Conservation (phyloP, 2,113 vertebrate genomes). For the Microtus richardsoni region DNA sequence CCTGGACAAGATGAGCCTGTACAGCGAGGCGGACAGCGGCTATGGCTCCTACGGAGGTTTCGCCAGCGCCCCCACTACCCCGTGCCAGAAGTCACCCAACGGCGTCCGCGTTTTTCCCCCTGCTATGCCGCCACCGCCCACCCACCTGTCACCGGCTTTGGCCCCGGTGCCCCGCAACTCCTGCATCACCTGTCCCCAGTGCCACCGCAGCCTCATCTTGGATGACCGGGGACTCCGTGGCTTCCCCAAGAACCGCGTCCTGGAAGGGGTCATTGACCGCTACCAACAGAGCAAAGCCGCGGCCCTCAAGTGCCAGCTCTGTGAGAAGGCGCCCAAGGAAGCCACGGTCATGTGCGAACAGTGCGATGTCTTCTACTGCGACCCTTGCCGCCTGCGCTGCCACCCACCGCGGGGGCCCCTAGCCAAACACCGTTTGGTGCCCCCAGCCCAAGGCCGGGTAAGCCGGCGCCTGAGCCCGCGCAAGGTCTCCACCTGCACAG, state of each 20-base stretch:
- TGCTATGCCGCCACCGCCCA: constrained; percentile 85
- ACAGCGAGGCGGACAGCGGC: constrained; percentile 98
- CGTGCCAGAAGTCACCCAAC: constrained; percentile 97
- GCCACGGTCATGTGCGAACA: constrained; percentile 99
- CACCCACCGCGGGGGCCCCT: constrained; percentile 97
- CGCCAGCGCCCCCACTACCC: constrained; percentile 96
- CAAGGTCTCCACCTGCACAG: constrained; percentile 97
- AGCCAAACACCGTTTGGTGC: constrained; percentile 97
- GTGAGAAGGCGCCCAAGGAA: constrained; percentile 96
- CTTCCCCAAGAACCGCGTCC: constrained; percentile 96
- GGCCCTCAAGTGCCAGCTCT: constrained; percentile 97
- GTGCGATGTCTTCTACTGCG: constrained; percentile 99
- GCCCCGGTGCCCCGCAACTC: constrained; percentile 95
- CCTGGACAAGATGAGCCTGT: constrained; percentile 98
- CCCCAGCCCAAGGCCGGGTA: constrained; percentile 97
- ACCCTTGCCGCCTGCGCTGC: constrained; percentile 96
- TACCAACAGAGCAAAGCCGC: constrained; percentile 98
- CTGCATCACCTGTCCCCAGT: constrained; percentile 98
- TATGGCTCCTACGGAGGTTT: constrained; percentile 98
- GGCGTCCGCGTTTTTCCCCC: constrained; percentile 98
- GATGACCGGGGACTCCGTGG: constrained; percentile 97
- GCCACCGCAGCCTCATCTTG: constrained; percentile 97
- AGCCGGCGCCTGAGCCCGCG: constrained; percentile 95
- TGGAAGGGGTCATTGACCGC: constrained; percentile 97
- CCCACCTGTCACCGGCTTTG: constrained; percentile 88